These are phyloP conservation scores for Caenorhabditis remanei DNA, from an alignment of 1,140 invertebrate genomes.

Conservation along the genomic window DNA sequence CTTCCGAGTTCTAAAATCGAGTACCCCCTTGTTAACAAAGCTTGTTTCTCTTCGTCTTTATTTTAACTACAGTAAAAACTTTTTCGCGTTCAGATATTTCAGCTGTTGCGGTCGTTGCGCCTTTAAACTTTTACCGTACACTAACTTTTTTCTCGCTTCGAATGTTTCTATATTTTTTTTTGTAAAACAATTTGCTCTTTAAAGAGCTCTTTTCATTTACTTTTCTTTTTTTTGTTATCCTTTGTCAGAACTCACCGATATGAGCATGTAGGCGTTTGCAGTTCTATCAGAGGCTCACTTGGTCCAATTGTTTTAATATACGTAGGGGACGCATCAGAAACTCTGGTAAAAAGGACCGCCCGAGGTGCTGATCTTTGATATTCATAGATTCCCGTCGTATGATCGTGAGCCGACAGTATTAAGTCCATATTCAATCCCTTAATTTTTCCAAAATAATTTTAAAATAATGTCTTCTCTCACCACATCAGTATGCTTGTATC, in stretches of 20 bases:
- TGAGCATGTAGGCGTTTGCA: conserved; percentile 78
- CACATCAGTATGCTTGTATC: conserved; percentile 42
- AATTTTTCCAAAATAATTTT: neutral
- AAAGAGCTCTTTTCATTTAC: neutral
- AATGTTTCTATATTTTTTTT: neutral
- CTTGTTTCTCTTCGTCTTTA: too few relatives aligned
- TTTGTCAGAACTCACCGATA: conserved; percentile 74
- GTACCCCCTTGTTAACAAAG: too few relatives aligned
- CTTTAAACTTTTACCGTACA: neutral
- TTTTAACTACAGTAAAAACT: neutral
- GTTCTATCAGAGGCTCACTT: conserved; percentile 69
- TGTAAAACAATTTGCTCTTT: neutral
- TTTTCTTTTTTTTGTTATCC: neutral
- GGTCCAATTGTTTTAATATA: conserved; percentile 39
- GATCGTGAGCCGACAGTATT: conserved; percentile 78
- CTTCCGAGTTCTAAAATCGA: too few relatives aligned
- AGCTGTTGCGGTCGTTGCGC: conserved; percentile 77
- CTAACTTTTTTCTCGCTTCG: neutral
- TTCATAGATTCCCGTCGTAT: conserved; percentile 66
- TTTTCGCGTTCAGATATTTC: neutral
- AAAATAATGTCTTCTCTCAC: conserved; percentile 20
- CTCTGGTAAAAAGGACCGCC: conserved; percentile 61
- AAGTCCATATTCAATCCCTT: conserved; percentile 70
- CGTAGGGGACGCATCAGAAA: conserved; percentile 10
- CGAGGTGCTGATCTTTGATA: conserved; percentile 36